Evolutionary conservation across 2,113 vertebrate genomes (phyloP), one percentile per base, ranked within the genome.

Genomic region (Brachionichthys hirsutus): DNA sequence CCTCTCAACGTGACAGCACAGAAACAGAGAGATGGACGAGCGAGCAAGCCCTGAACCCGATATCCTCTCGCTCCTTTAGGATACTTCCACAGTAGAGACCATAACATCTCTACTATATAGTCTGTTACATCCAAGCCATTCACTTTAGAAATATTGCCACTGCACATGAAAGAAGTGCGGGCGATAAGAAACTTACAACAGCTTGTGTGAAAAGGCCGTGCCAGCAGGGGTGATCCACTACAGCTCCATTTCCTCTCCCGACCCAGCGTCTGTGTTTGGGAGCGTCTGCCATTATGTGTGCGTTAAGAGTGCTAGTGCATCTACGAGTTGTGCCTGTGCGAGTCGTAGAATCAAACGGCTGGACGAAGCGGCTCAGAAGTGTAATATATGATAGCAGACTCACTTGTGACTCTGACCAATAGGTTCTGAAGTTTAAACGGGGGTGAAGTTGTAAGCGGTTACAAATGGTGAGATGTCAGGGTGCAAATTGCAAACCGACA

Each of bases 171-270:
- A 78, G 67, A 74, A 59, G 62, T 54, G 78, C 70, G 66, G 75
- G 77, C 41, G 52, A 73, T 56, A 58, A 72, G 65, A 81, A 58
- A 68, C 62, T 67, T 58, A 82, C 68, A 80, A 67, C 75, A 75
- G 72, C 64, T 67, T 73, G 68, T 84, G 73, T 58, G 73, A 83
- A 85, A 87, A 74, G 74, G 70, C 78, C 80, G 79, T 24, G 55
- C 76, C 67, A 81, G 63, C 20, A 10, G 78, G 81, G 57, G 56
- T 81, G 67, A 85, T 82, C 64, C 69, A 75, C 75, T 73, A 73
- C 67, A 44, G 38, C 72, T 70, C 34, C 55, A 43, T 81, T 77
- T 57, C 63, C 46, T 64, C 56, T 62, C 16, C 46, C 62, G 51
- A 42, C 20, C 40, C 56, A 62, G 69, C 61, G 45, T 54, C 47